Evolutionary conservation across 2,113 vertebrate species (phyloP).

Genomic region (Falco punctatus): DNA sequence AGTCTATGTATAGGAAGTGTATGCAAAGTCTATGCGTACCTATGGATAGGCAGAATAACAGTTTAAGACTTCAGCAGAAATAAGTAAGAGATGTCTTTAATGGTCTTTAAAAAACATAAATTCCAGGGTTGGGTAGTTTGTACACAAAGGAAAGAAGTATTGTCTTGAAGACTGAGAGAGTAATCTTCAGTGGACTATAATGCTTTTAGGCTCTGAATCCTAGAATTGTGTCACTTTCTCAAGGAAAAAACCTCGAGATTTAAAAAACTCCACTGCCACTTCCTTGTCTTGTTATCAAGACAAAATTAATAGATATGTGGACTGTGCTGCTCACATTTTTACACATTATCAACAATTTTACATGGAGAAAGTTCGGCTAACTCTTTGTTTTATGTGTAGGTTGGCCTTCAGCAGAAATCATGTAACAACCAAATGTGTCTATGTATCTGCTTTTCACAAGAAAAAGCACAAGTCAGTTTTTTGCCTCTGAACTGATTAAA

Average conservation of each 20-base stretch:
- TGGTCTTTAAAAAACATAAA: neutral
- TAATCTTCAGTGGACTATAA: neutral
- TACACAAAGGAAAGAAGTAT: neutral
- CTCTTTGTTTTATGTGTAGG: neutral
- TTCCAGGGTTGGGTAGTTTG: neutral
- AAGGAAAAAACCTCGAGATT: neutral
- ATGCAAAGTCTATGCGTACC: neutral
- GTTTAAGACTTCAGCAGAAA: neutral
- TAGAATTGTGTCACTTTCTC: neutral
- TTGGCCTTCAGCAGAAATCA: constrained; percentile 10
- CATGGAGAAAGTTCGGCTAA: neutral
- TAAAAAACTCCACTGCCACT: neutral
- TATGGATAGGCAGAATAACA: neutral
- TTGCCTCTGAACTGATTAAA: constrained; percentile 41
- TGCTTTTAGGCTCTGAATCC: neutral
- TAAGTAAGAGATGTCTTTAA: neutral
- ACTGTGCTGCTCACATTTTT: neutral
- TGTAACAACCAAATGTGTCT: neutral
- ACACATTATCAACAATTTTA: neutral
- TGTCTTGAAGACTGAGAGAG: neutral
- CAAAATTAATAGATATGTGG: neutral
- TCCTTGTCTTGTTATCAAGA: neutral
- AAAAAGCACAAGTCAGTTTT: constrained; percentile 14
- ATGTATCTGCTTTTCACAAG: neutral
- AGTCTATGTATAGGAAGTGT: neutral